These are phyloP conservation scores for Brevimyrus niger DNA, from an alignment of 2,113 vertebrate genomes.

Conservation along the genomic window DNA sequence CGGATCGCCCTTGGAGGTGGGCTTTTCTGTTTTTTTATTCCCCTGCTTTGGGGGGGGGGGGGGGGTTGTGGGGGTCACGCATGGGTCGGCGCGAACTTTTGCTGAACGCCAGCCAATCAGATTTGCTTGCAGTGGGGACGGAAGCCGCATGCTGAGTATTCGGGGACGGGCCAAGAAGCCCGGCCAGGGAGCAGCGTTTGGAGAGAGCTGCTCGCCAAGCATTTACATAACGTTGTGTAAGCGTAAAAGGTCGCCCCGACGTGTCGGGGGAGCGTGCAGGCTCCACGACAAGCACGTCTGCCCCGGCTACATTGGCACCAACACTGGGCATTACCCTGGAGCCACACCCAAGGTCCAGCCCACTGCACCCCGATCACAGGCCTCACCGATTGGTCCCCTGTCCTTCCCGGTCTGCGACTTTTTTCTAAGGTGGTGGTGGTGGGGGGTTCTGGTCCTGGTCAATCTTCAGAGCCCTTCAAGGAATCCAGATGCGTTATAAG, in stretches of 20 bases:
- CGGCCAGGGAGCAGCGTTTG: constrained; percentile 1
- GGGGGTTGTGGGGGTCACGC: background rate
- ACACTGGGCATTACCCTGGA: background rate
- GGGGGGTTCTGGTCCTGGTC: background rate
- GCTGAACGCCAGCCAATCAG: constrained; percentile 1
- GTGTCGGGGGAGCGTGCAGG: background rate
- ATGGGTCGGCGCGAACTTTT: background rate
- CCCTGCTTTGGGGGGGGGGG: background rate
- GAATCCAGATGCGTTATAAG: background rate
- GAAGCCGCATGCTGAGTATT: background rate
- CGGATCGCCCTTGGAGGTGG: background rate
- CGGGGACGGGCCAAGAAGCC: background rate
- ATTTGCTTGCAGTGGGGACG: background rate
- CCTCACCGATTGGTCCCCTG: background rate
- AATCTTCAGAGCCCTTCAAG: background rate
- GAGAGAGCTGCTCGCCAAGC: background rate
- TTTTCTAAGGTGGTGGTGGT: too few relatives aligned
- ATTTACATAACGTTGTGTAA: constrained; percentile 18
- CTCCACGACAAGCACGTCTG: background rate
- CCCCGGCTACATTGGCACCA: background rate
- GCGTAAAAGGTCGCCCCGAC: background rate
- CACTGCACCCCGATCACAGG: background rate
- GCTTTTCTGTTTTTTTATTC: background rate
- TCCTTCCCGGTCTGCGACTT: background rate
- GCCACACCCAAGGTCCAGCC: background rate